Evolutionary conservation across 92 coral and sea anemone genomes (phyloP).

Genomic region (Heliopora coerulea): DNA sequence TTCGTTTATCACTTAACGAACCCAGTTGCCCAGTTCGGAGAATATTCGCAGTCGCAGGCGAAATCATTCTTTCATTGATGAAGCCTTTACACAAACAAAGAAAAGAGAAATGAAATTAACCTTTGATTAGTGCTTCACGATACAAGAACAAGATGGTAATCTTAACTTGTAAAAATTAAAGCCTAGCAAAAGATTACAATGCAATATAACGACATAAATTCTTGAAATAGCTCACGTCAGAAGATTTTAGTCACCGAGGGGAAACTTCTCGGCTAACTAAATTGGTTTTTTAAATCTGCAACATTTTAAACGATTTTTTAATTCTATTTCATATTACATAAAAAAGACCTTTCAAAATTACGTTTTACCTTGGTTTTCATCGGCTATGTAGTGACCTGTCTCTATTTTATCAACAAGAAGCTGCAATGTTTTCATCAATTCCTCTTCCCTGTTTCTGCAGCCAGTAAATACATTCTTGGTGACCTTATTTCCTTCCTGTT

Average conservation of each 20-base stretch:
- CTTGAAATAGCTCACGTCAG: too few relatives aligned
- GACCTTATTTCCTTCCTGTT: conserved; percentile 28
- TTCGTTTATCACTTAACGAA: conserved; percentile 22
- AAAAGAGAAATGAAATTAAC: neutral
- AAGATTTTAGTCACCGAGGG: too few relatives aligned
- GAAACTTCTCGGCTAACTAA: too few relatives aligned
- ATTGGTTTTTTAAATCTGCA: too few relatives aligned
- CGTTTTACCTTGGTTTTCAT: neutral
- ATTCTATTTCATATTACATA: too few relatives aligned
- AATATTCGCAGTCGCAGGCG: neutral
- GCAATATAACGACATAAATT: too few relatives aligned
- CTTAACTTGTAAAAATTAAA: too few relatives aligned
- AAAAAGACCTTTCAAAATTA: neutral
- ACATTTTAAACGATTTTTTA: too few relatives aligned
- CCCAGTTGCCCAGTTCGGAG: neutral
- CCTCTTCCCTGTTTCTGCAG: conserved; percentile 82
- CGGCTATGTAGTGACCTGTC: conserved; percentile 54
- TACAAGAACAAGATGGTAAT: too few relatives aligned
- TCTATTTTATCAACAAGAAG: conserved; percentile 84
- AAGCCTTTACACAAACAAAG: neutral
- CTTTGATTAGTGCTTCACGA: too few relatives aligned
- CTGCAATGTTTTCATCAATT: conserved; percentile 84
- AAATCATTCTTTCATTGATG: neutral
- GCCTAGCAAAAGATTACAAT: too few relatives aligned
- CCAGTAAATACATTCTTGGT: conserved; percentile 84